phyloP scores from a whole-genome alignment of 2,888 invertebrate genomes.

The Rhingia rostrata region DNA sequence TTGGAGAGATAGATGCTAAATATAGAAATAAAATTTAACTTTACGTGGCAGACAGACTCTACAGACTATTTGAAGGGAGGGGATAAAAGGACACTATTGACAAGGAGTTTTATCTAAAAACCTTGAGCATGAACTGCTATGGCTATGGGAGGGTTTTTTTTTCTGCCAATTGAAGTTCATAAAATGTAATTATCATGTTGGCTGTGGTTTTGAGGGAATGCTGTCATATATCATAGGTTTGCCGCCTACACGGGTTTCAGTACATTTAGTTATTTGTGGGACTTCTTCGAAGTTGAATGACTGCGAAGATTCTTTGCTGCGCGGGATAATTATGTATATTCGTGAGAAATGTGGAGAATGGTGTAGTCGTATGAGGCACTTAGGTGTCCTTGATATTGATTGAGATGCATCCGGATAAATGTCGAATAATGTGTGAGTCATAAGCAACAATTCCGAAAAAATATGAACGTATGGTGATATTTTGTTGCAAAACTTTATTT shows the following conservation, averaged over 20 bases:
- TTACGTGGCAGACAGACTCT: conserved; percentile 26
- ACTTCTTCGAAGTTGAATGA: conserved; percentile 33
- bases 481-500: too few relatives aligned
- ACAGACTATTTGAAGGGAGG: background rate
- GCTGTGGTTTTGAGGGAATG: conserved; percentile 66
- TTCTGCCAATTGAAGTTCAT: conserved; percentile 53
- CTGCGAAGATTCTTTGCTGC: conserved; percentile 12
- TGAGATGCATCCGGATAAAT: conserved; percentile 11
- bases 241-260: conserved; percentile 65
- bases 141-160: conserved; percentile 1
- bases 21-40: conserved; percentile 71
- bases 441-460: background rate
- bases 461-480: too few relatives aligned
- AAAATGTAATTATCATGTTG: conserved; percentile 72
- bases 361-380: conserved; percentile 5
- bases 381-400: conserved; percentile 43
- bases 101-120: conserved; percentile 31
- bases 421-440: background rate
- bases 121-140: conserved; percentile 50
- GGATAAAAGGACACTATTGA: conserved; percentile 30
- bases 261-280: conserved; percentile 59
- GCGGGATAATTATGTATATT: conserved; percentile 28
- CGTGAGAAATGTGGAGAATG: conserved; percentile 24
- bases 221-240: conserved; percentile 70
- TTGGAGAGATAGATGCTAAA: conserved; percentile 58